phyloP scores from a whole-genome alignment of 2,113 vertebrate genomes.

The Tragelaphus scriptus region DNA sequence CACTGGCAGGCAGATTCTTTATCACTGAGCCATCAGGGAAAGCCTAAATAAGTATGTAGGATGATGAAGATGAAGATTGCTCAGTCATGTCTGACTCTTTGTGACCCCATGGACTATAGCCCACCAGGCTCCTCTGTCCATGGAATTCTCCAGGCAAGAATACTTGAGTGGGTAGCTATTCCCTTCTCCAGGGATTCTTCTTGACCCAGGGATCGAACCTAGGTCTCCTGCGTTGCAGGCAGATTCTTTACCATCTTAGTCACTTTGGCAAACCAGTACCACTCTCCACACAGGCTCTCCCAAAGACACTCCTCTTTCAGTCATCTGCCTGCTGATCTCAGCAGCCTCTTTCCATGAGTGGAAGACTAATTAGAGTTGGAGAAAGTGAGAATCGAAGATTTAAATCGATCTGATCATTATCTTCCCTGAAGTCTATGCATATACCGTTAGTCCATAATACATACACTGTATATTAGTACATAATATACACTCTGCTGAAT shows the following conservation, averaged over 20 bases:
- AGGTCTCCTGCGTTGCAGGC: not conserved
- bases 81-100: not conserved
- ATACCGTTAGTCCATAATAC: not conserved
- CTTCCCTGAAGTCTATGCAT: not conserved
- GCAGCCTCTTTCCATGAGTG: not conserved
- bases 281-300: not conserved
- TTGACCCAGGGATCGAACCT: not conserved
- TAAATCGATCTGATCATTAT: not conserved
- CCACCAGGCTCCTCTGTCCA: not conserved
- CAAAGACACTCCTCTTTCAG: not conserved
- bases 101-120: not conserved
- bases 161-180: not conserved
- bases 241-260: not conserved
- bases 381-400: not conserved
- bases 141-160: not conserved
- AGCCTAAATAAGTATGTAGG: not conserved
- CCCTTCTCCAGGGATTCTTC: not conserved
- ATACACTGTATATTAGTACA: too few species aligned
- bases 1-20: not conserved
- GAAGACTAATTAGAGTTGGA: not conserved
- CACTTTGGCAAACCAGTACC: not conserved
- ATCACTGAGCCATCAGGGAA: not conserved
- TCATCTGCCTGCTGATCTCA: not conserved
- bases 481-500: not conserved
- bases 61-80: not conserved